Evolutionary conservation across 2,888 invertebrate species (phyloP), one percentile per base, ranked within the genome.

Genomic region (Ectemnius continuus): DNA sequence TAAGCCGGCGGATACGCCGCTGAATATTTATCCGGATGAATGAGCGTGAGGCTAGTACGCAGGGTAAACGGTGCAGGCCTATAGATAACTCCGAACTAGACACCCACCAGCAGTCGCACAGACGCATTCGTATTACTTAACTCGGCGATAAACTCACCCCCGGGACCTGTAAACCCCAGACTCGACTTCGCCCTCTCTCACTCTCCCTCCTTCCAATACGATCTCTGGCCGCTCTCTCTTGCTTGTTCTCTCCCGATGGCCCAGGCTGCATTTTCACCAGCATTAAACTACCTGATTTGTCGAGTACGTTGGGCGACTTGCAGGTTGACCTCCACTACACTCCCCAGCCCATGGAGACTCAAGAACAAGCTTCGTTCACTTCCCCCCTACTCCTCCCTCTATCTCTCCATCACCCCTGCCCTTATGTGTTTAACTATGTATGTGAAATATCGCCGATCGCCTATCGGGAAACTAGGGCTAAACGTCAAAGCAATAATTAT

Each of bases 101-200:
- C 86, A 87, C 80, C 85, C 82, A 83, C 80, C 82, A 79, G 82
- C 80, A 85, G 81, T 80, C 82, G 81, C 81, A 88, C 86, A 87
- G 87, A 88, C 88, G 85, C 91, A 92, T 92, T 92, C 91, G 91
- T 92, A 92, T 92, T 92, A 92, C 92, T 92, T 92, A 92, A 91
- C 89, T 88, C 88, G 88, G 89, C 92, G 91, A 92, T 92, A 92
- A 92, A 92, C 92, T 88, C 88, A 83, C 87, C 84, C 87, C 81
- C 78, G 84, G 84, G 85, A 84, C 84, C 83, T 86, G 87, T 83
- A 85, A 87, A 85, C 86, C 84, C 84, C 81, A 82, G 85, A 85
- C 85, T 84, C 36, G 36, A 36, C 36, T 36, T 36, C 36, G 4
- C 36, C 36, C 36, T 36, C 36, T 36, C 36, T 36, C 36, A 1